Conservation (phyloP, 2,888 invertebrate genomes). For the Melolontha melolontha region DNA sequence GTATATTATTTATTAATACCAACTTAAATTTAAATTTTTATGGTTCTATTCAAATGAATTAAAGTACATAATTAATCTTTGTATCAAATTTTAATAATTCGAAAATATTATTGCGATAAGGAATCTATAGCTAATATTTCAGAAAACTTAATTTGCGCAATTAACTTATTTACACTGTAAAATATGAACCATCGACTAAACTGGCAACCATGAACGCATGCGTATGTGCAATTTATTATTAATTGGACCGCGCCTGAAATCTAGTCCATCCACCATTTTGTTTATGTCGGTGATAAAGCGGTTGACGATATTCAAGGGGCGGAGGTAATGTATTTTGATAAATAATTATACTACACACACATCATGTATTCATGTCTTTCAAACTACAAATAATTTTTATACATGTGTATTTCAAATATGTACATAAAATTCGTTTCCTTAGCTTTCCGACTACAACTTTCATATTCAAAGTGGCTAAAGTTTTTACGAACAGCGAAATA, state of each 20-base stretch:
- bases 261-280: slow-evolving; percentile 64
- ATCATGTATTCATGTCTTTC: slow-evolving; percentile 37
- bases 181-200: not conserved
- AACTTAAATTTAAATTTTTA: too few relatives aligned
- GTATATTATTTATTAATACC: too few relatives aligned
- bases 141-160: too few relatives aligned
- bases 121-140: too few relatives aligned
- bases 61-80: not conserved
- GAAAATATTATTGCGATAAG: too few relatives aligned
- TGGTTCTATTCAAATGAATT: not conserved
- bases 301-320: slow-evolving; percentile 65
- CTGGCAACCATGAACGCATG: slow-evolving; percentile 17
- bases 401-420: slow-evolving; percentile 5
- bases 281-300: slow-evolving; percentile 61
- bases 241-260: slow-evolving; percentile 58
- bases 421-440: not conserved
- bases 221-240: not conserved
- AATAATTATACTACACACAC: slow-evolving; percentile 45
- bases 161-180: not conserved
- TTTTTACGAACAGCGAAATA: slow-evolving; percentile 8
- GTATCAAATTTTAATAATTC: too few relatives aligned
- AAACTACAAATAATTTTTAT: slow-evolving; percentile 20
- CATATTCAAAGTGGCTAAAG: not conserved
- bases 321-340: slow-evolving; percentile 54
- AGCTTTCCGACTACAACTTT: not conserved